Conservation (phyloP, 1,140 invertebrate genomes). For the Leguminivora glycinivorella region DNA sequence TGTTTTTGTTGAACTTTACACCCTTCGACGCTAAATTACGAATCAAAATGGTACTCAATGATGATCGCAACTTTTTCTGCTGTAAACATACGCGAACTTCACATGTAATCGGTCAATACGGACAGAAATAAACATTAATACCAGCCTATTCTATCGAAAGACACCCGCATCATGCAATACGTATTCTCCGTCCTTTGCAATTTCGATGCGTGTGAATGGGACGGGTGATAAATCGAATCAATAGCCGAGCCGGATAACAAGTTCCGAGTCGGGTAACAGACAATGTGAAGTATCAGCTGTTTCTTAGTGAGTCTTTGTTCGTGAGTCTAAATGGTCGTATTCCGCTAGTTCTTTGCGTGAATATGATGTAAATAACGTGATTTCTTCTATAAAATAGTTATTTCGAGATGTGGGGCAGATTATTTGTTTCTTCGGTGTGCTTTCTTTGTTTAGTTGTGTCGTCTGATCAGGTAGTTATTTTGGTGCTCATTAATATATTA, state of each 20-base stretch:
- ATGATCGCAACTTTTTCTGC: not conserved
- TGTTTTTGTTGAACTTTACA: not conserved
- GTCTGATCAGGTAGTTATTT: slow-evolving; percentile 11
- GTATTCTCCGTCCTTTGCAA: not conserved
- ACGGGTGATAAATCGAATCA: not conserved
- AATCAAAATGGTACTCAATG: not conserved
- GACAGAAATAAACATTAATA: not conserved
- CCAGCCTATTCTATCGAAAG: not conserved
- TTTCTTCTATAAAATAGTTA: no score
- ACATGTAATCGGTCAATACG: not conserved
- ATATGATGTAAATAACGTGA: no score
- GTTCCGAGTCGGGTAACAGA: not conserved
- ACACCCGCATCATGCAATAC: not conserved
- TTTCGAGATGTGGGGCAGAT: not conserved
- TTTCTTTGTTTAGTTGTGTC: slow-evolving; percentile 7
- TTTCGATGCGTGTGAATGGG: not conserved
- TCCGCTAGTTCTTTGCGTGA: not conserved
- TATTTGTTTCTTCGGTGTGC: not conserved
- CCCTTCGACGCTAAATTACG: not conserved
- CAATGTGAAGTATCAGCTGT: not conserved
- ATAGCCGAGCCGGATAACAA: not conserved
- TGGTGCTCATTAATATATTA: not conserved
- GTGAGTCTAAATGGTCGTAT: not conserved
- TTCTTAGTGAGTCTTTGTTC: slow-evolving; percentile 16
- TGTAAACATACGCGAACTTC: not conserved